phyloP scores from a whole-genome alignment of 1,140 invertebrate genomes.

The Acromyrmex heyeri region DNA sequence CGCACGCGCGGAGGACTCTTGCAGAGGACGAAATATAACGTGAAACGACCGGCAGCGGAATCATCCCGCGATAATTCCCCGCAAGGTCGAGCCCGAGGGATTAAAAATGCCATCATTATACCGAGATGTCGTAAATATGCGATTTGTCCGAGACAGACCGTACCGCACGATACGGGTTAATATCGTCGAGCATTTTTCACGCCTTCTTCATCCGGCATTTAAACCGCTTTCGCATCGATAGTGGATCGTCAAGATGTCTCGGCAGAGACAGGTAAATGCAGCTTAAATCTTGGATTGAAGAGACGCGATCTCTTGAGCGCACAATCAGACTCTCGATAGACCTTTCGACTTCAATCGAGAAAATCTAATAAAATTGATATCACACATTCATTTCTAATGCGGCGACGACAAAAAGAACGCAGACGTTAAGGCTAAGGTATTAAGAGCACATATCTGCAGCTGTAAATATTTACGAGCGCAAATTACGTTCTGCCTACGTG shows the following conservation, averaged over 20 bases:
- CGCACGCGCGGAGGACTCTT: conserved; percentile 8
- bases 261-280: conserved; percentile 53
- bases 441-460: neutral
- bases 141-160: conserved; percentile 82
- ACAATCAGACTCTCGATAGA: conserved; percentile 75
- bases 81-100: conserved; percentile 72
- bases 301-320: conserved; percentile 74
- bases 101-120: conserved; percentile 84
- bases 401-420: neutral
- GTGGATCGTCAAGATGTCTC: neutral
- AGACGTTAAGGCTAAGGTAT: neutral
- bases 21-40: conserved; percentile 73
- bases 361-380: neutral
- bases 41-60: conserved; percentile 62
- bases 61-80: conserved; percentile 56
- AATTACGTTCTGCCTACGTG: neutral
- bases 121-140: conserved; percentile 82
- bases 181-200: conserved; percentile 64
- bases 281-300: conserved; percentile 73
- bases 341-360: neutral
- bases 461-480: neutral
- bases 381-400: neutral
- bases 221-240: neutral
- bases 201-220: conserved; percentile 39
- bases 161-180: conserved; percentile 74